Evolutionary conservation across 2,888 invertebrate species (phyloP), one percentile per base, ranked within the genome.

Genomic region (Drosophila affinis): DNA sequence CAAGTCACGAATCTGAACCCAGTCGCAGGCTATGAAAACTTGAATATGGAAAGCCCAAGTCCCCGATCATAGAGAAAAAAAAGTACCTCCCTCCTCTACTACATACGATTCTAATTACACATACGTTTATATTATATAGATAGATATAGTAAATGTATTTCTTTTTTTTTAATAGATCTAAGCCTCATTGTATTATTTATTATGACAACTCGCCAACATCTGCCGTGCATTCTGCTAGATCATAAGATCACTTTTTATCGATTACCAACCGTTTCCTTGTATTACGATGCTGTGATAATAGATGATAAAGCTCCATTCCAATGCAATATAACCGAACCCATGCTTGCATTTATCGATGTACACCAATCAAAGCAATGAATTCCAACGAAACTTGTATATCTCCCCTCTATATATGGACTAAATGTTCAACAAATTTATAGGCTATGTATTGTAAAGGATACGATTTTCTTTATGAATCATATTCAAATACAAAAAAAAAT

Each of bases 251-350:
- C 56, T 51, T 62, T 62, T 51, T 18, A 51, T 46, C 32, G 58
- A 21, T 57, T 56, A 56, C 44, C 47, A 51, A 69, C 55, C 62
- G 72, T 75, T 72, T 77, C 88, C 77, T 70, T 85, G 82, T 87
- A 87, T 81, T 87, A 87, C 70, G 68, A 71, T 72, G 67, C 82
- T 82, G 82, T 82, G 82, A 82, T 82, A 82, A 70, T 82, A 82
- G 82, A 68, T 77, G 46, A 67, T 78, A 81, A 68, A 61, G 47
- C 39, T 39, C 39, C 39, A 39, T 39, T 49, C 60, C 49, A 52
- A 62, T 67, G 61, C 76, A 62, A 80, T 62, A n/a, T 14, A 61
- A 58, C 45, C 48, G 60, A 53, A 47, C 49, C 44, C 24, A 48
- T 48, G 45, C 52, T 52, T 17, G 6, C 44, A 34, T 53, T 62